phyloP scores from a whole-genome alignment of 2,797 vertebrate species.

The Sebastes aleutianus region DNA sequence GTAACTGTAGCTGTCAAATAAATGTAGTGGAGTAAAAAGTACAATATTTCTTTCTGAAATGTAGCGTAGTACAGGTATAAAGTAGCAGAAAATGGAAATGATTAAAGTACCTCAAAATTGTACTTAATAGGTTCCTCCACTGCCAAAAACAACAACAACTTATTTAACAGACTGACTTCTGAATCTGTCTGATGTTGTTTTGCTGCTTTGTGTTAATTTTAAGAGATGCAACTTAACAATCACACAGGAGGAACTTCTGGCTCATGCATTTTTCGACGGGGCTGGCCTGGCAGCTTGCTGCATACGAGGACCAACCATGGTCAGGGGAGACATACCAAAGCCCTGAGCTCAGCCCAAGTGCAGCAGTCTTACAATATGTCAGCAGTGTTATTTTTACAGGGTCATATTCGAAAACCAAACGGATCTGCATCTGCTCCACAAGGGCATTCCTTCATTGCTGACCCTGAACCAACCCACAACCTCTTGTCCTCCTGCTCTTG shows the following conservation, averaged over 20 bases:
- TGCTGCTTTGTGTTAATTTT: not conserved
- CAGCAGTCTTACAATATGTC: slow-evolving; percentile 72
- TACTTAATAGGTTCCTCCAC: not conserved
- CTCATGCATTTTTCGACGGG: slow-evolving; percentile 58
- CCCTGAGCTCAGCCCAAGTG: slow-evolving; percentile 76
- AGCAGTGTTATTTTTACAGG: slow-evolving; percentile 81
- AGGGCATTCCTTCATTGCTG: slow-evolving; percentile 73
- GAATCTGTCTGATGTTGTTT: slow-evolving; percentile 10
- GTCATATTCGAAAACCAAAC: slow-evolving; percentile 74
- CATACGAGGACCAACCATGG: slow-evolving; percentile 70
- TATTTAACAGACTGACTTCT: not conserved
- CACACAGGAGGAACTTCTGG: slow-evolving; percentile 36
- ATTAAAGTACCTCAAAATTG: not conserved
- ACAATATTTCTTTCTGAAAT: not conserved
- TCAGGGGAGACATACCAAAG: slow-evolving; percentile 79
- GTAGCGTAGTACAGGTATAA: not conserved
- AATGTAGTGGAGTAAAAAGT: not conserved
- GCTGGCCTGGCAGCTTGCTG: slow-evolving; percentile 42
- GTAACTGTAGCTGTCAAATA: not conserved
- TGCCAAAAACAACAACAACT: not conserved
- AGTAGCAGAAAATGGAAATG: not conserved
- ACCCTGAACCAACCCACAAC: slow-evolving; percentile 70
- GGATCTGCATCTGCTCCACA: slow-evolving; percentile 72
- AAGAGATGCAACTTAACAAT: slow-evolving; percentile 31
- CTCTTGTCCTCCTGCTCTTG: slow-evolving; percentile 59